Conservation (phyloP, 92 coral and sea anemone genomes). For the Pocillopora grandis region DNA sequence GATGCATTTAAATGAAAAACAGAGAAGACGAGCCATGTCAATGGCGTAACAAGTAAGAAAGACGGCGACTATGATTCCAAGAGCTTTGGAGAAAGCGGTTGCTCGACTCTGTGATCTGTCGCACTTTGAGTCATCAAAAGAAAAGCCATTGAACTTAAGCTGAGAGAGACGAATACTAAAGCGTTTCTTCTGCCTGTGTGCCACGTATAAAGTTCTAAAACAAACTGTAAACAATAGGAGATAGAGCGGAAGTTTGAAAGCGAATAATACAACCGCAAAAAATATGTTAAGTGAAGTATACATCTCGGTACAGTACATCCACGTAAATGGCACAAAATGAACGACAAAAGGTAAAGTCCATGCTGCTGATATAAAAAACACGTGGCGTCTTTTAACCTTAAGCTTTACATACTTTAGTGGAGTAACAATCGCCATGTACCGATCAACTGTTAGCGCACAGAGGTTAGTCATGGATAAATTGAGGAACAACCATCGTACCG, state of each 20-base stretch:
- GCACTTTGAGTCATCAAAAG: neutral
- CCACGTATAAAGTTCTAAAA: neutral
- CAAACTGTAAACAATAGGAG: no score
- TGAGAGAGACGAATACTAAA: neutral
- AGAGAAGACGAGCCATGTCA: conserved; percentile 9
- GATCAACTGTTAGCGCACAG: conserved; percentile 66
- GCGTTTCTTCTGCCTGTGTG: neutral
- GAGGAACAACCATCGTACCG: conserved; percentile 15
- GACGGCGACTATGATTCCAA: conserved; percentile 1
- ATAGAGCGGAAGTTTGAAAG: neutral
- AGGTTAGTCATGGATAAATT: conserved; percentile 27
- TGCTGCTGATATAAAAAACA: conserved; percentile 40
- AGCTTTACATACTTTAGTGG: conserved; percentile 54
- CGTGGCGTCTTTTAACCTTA: conserved; percentile 40
- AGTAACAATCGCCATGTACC: conserved; percentile 62
- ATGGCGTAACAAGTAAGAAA: conserved; percentile 1
- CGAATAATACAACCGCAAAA: neutral
- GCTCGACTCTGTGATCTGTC: neutral
- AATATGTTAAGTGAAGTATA: neutral
- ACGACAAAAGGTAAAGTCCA: conserved; percentile 44
- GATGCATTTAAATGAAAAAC: neutral
- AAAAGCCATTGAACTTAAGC: conserved; percentile 7
- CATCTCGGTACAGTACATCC: conserved; percentile 18
- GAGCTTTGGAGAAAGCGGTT: conserved; percentile 12
- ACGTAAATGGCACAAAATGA: conserved; percentile 17